Conservation (phyloP, 2,888 invertebrate species). For the Drosophila acutilabella region DNA sequence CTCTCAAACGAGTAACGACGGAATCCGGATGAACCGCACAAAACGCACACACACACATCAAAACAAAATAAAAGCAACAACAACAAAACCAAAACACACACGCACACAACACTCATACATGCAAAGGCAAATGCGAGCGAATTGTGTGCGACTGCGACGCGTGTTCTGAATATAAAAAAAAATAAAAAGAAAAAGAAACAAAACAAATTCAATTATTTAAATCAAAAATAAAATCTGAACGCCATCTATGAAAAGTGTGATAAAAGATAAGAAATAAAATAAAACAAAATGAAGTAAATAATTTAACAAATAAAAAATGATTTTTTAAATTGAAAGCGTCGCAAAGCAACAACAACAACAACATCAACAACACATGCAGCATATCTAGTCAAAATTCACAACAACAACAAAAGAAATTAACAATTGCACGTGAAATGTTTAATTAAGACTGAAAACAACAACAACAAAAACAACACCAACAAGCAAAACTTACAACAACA, state of each 20-base stretch:
- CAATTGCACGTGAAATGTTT: slow-evolving; percentile 62
- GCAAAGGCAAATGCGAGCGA: slow-evolving; percentile 56
- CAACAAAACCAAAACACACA: slow-evolving; percentile 48
- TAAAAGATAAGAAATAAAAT: slow-evolving; percentile 36
- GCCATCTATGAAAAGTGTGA: slow-evolving; percentile 65
- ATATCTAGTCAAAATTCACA: slow-evolving; percentile 81
- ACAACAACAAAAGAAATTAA: slow-evolving; percentile 42
- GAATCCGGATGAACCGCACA: slow-evolving; percentile 75
- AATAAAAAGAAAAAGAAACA: slow-evolving; percentile 18
- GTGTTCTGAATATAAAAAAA: slow-evolving; percentile 56
- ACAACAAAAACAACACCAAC: slow-evolving; percentile 11
- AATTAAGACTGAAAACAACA: slow-evolving; percentile 78
- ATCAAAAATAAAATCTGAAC: slow-evolving; percentile 36
- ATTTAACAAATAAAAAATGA: slow-evolving; percentile 31
- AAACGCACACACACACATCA: slow-evolving; percentile 21
- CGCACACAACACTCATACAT: slow-evolving; percentile 31
- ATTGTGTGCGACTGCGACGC: slow-evolving; percentile 64
- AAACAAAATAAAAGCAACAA: slow-evolving; percentile 27
- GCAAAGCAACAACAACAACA: slow-evolving; percentile 33
- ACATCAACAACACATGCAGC: slow-evolving; percentile 62
- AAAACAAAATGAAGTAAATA: slow-evolving; percentile 28
- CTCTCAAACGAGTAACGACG: slow-evolving; percentile 84
- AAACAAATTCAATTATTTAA: slow-evolving; percentile 46
- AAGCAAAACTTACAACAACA: slow-evolving; percentile 53
- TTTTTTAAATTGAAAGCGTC: slow-evolving; percentile 33